Percentiles rank a stretch among this genome's conserved stretches.
Evolutionary conservation across 2,113 vertebrate species (phyloP).

Genomic region (Morphnarchus princeps): DNA sequence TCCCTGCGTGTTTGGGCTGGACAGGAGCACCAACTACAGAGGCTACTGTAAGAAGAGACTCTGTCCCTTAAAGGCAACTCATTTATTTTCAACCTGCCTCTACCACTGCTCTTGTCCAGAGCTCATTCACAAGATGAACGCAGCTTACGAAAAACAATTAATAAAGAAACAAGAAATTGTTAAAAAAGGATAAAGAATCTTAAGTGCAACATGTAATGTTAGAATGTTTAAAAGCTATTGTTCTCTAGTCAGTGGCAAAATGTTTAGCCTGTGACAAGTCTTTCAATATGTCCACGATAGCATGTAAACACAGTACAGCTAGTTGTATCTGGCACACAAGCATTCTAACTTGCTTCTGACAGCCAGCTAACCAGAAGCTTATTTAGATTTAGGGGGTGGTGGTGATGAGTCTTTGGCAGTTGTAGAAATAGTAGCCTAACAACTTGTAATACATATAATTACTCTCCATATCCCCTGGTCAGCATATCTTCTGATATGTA

Average conservation of each 20-base stretch:
- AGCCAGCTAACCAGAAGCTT: constrained; percentile 64
- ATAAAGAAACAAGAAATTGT: neutral
- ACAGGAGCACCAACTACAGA: neutral
- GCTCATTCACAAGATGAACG: neutral
- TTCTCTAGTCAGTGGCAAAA: neutral
- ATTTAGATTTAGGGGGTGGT: constrained; percentile 65
- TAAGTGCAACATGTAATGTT: neutral
- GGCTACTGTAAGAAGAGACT: neutral
- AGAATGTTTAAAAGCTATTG: neutral
- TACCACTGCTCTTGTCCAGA: neutral
- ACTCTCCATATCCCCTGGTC: constrained; percentile 65
- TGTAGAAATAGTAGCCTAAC: constrained; percentile 69
- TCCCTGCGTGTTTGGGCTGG: neutral
- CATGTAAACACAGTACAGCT: constrained; percentile 13
- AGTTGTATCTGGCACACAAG: constrained; percentile 27
- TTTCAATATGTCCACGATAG: neutral
- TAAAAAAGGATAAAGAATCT: neutral
- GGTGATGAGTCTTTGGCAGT: constrained; percentile 64
- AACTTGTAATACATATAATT: constrained; percentile 70
- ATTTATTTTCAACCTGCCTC: neutral
- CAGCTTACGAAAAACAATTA: neutral
- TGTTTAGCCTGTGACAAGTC: constrained; percentile 18
- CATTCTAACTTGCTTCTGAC: constrained; percentile 45
- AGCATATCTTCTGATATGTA: constrained; percentile 71
- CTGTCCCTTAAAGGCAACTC: neutral